Conservation (phyloP, 37 sponge, comb jelly and placozoan species). For the Diacarnus erythraeanus region DNA sequence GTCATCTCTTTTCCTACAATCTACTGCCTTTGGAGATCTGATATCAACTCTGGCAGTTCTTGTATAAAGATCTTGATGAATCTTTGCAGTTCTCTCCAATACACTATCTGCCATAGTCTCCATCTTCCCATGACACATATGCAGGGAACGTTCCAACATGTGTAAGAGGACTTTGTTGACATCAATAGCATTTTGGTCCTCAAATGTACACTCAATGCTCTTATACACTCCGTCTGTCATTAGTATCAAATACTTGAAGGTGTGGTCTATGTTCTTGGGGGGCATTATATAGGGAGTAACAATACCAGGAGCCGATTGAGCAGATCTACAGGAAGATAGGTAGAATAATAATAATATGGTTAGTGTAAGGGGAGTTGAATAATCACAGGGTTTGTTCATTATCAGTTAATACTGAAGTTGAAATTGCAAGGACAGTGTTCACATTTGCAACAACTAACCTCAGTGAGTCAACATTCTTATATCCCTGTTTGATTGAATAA, state of each 20-base stretch:
- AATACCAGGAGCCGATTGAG: constrained; percentile 54
- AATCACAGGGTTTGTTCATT: not conserved
- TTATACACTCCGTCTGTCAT: constrained; percentile 93
- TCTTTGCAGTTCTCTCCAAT: constrained; percentile 30
- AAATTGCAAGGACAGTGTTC: not conserved
- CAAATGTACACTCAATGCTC: constrained; percentile 55
- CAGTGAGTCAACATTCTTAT: constrained; percentile 88
- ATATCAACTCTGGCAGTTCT: constrained; percentile 23
- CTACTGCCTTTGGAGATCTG: constrained; percentile 32
- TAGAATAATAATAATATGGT: no score
- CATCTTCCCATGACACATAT: not conserved
- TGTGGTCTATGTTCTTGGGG: not conserved
- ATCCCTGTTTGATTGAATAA: constrained; percentile 87
- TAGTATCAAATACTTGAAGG: constrained; percentile 64
- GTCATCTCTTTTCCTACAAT: constrained; percentile 82
- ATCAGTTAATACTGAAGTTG: not conserved
- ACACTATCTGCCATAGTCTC: constrained; percentile 32
- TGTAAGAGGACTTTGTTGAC: constrained; percentile 27
- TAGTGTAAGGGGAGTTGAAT: no score
- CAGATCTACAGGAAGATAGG: constrained; percentile 25
- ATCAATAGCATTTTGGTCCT: constrained; percentile 14
- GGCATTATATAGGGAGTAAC: constrained; percentile 50
- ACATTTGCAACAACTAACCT: no score
- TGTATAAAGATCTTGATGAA: constrained; percentile 47
- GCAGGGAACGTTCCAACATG: constrained; percentile 18